These are phyloP conservation scores for Gila orcuttii DNA, from an alignment of 2,113 vertebrate species.

Conservation along the genomic window DNA sequence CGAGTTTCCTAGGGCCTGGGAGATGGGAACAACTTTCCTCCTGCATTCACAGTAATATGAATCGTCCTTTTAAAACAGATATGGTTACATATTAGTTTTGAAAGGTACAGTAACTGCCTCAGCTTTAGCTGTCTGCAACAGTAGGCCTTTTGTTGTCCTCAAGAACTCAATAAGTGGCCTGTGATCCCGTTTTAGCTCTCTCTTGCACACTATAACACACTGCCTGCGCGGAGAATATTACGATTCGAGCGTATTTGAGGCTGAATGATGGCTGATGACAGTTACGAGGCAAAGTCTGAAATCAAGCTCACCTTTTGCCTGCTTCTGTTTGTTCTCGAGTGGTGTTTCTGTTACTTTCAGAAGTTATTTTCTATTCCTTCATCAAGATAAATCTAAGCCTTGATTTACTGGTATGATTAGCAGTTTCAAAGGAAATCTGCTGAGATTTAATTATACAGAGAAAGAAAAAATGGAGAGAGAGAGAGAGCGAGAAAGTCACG, in stretches of 20 bases:
- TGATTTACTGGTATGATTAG: slow-evolving; percentile 74
- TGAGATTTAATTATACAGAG: slow-evolving; percentile 69
- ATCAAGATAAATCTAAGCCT: slow-evolving; percentile 46
- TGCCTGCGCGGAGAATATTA: slow-evolving; percentile 36
- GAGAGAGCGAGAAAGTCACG: slow-evolving; percentile 34
- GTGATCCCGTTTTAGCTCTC: slow-evolving; percentile 80
- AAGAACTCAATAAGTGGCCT: slow-evolving; percentile 87
- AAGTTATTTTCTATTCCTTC: slow-evolving; percentile 42
- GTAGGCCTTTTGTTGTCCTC: slow-evolving; percentile 86
- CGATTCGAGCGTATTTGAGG: slow-evolving; percentile 1
- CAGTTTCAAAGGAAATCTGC: slow-evolving; percentile 76
- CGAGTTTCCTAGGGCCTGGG: slow-evolving; percentile 88
- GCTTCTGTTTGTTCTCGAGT: not conserved
- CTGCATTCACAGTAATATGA: slow-evolving; percentile 96
- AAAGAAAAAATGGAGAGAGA: slow-evolving; percentile 30
- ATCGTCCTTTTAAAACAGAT: slow-evolving; percentile 99
- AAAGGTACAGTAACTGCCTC: slow-evolving; percentile 93
- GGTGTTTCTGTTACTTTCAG: slow-evolving; percentile 34
- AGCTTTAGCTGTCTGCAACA: slow-evolving; percentile 85
- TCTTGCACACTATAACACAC: slow-evolving; percentile 49
- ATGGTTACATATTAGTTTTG: slow-evolving; percentile 98
- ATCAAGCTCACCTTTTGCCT: slow-evolving; percentile 51
- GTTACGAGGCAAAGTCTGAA: slow-evolving; percentile 44
- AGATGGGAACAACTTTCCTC: slow-evolving; percentile 91
- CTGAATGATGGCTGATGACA: slow-evolving; percentile 34